Base-by-base conservation (phyloP, 1,140 invertebrate genomes). In the Kradibia gibbosae region DNA sequence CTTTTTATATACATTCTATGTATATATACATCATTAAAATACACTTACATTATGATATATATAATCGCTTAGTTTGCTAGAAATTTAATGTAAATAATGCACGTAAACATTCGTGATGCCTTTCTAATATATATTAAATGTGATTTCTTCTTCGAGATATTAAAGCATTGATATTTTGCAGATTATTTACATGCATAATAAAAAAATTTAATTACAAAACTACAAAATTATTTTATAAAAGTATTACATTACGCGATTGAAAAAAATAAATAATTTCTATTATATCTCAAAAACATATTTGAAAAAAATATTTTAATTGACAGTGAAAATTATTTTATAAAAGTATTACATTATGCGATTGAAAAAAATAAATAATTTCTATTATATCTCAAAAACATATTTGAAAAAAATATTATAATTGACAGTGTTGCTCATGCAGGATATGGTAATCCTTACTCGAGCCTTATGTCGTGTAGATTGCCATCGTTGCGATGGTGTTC, bases 401-500 rank as follows among this genome's bases (percentile, higher is more conserved):
- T n/a, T n/a, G n/a, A n/a, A n/a, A n/a, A n/a, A n/a, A n/a, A n/a
- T n/a, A n/a, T n/a, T n/a, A n/a, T n/a, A n/a, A n/a, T 53, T 53
- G 2, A 53, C 3, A 53, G 10, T 34, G 15, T 20, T 83, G 77
- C 81, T 85, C 85, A 86, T 87, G 84, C 85, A 82, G 65, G 82
- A 78, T 67, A 25, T 20, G 34, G 11, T 25, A 75, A 85, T 87
- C 86, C 90, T 91, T 91, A 91, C 90, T 81, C 89, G 90, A 87
- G 90, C 91, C 86, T 91, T 91, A 73, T 89, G 88, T 25, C 90
- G 86, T 70, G 90, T 90, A 31, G 91, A 91, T 83, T 91, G 90
- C 91, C 91, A 91, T 82, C 90, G 88, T 79, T 91, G 90, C 28
- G 91, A 91, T 17, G 91, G 90, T 82, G 90, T 91, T 72, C 90